A percentile compares a stretch with the other conserved stretches of the same genome.
These are phyloP conservation scores for Poecilia latipinna DNA, from an alignment of 2,113 vertebrate species.

Conservation along the genomic window DNA sequence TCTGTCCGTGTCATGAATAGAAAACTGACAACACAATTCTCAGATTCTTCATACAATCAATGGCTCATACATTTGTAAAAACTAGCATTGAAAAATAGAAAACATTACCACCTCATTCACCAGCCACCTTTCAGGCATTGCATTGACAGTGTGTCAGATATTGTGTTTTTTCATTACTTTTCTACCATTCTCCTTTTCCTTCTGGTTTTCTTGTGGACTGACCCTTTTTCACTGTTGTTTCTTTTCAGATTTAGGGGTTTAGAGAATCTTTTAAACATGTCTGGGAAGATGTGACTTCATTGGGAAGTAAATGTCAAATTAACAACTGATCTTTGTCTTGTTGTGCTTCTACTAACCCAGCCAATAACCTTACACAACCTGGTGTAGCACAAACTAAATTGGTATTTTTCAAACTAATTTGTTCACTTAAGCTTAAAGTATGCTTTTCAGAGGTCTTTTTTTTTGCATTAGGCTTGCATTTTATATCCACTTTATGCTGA, in stretches of 20 bases:
- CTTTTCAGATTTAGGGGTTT: slow-evolving; percentile 81
- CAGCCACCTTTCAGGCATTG: background rate
- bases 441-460: background rate
- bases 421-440: background rate
- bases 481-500: background rate
- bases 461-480: background rate
- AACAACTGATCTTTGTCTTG: slow-evolving; percentile 16
- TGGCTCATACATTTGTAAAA: too few species aligned
- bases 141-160: background rate
- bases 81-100: too few species aligned
- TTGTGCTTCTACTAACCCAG: slow-evolving; percentile 38
- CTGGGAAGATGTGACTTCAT: slow-evolving; percentile 66
- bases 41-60: background rate
- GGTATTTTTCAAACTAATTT: slow-evolving; percentile 2
- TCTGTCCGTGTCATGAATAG: background rate
- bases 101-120: background rate
- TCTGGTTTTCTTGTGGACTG: slow-evolving; percentile 51
- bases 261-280: slow-evolving; percentile 69
- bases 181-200: slow-evolving; percentile 23
- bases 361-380: slow-evolving; percentile 19
- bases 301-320: slow-evolving; percentile 44
- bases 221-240: slow-evolving; percentile 49
- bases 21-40: background rate
- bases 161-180: background rate
- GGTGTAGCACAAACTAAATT: background rate